A percentile compares a stretch with the other conserved stretches of the same genome.
Evolutionary conservation across 1,140 invertebrate species (phyloP).

Genomic region (Spodoptera litura): DNA sequence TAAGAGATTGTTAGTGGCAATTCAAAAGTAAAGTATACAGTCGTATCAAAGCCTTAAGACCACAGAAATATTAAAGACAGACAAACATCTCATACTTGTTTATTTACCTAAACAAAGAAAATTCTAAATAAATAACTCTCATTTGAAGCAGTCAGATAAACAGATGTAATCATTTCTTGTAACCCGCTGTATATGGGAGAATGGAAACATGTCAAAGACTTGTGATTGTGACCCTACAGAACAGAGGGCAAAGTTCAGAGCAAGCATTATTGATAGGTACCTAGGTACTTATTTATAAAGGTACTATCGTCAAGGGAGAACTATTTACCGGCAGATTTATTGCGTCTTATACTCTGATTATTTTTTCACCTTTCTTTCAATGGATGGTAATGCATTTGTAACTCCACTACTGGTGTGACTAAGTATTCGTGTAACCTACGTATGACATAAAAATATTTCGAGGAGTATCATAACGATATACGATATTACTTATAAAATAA

Average conservation of each 20-base stretch:
- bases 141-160: no score
- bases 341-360: background rate
- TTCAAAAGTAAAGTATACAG: no score
- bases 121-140: background rate
- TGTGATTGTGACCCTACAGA: slow-evolving; percentile 40
- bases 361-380: background rate
- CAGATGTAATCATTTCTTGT: background rate
- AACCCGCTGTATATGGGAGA: slow-evolving; percentile 12
- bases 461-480: no score
- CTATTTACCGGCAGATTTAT: background rate
- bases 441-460: no score
- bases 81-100: no score
- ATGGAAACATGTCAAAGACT: background rate
- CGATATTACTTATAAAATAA: no score
- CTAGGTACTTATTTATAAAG: background rate
- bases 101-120: background rate
- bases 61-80: no score
- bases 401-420: no score
- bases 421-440: no score
- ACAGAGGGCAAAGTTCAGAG: slow-evolving; percentile 46
- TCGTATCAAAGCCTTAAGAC: no score
- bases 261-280: background rate
- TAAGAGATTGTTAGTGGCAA: no score
- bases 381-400: no score
- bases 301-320: background rate